phyloP scores from a whole-genome alignment of 2,888 invertebrate species.

The Amphipyra tragopoginis region DNA sequence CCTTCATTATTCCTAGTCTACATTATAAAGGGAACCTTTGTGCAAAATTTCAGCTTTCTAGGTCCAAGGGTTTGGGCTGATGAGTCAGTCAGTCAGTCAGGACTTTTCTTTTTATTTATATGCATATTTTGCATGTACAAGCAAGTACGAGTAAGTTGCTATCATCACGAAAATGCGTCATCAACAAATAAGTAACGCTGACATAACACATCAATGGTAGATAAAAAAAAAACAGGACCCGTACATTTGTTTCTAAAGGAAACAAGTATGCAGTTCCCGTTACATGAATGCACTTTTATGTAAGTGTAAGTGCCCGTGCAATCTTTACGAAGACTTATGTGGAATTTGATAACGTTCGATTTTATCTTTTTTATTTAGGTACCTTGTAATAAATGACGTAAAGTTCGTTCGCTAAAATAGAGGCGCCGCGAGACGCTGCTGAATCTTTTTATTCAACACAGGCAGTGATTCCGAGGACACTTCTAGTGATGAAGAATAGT shows the following conservation, averaged over 20 bases:
- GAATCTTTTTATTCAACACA: too few species aligned
- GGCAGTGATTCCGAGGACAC: too few species aligned
- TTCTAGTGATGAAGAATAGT: too few species aligned
- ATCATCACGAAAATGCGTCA: constrained; percentile 30
- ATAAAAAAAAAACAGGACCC: constrained; percentile 16
- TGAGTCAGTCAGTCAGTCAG: too few species aligned
- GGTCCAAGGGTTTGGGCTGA: too few species aligned
- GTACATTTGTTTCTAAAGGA: constrained; percentile 19
- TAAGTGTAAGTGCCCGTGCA: constrained; percentile 28
- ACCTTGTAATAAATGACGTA: background rate
- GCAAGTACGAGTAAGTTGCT: constrained; percentile 11
- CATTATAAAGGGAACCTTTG: too few species aligned
- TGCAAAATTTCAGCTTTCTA: too few species aligned
- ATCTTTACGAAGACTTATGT: constrained; percentile 34
- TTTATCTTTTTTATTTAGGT: constrained; percentile 40
- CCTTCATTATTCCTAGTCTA: too few species aligned
- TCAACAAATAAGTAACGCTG: constrained; percentile 26
- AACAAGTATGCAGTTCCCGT: constrained; percentile 38
- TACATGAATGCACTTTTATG: constrained; percentile 21
- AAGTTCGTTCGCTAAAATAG: too few species aligned
- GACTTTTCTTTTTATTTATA: too few species aligned
- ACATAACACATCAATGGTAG: constrained; percentile 20
- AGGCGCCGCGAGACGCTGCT: too few species aligned
- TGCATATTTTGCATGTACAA: too few species aligned
- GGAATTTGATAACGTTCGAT: constrained; percentile 33